A percentile compares a stretch with the other conserved stretches of the same genome.
Evolutionary conservation across 2,797 vertebrate species (phyloP).

Genomic region (Microctenopoma lineatum): DNA sequence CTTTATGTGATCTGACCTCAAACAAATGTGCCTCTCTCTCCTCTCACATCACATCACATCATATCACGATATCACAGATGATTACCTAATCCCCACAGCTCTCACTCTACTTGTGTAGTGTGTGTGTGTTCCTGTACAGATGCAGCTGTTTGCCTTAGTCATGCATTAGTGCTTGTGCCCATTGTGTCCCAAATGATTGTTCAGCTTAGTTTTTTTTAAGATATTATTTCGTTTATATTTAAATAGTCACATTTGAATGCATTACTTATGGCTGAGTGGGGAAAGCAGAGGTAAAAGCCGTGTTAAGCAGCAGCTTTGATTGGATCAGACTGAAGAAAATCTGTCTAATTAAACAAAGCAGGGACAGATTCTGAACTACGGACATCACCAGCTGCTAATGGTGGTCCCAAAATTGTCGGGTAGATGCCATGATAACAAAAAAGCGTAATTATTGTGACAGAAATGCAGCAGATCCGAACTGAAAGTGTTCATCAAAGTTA

Average conservation of each 20-base stretch:
- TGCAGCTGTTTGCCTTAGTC: slow-evolving; percentile 9
- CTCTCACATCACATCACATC: slow-evolving; percentile 16
- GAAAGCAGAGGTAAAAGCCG: slow-evolving; percentile 4
- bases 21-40: slow-evolving; percentile 48
- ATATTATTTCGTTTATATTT: not conserved
- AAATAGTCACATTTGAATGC: not conserved
- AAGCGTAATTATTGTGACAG: not conserved
- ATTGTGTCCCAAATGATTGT: not conserved
- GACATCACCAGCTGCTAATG: not conserved
- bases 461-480: not conserved
- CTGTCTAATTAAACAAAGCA: slow-evolving; percentile 9
- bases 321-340: slow-evolving; percentile 17
- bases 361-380: not conserved
- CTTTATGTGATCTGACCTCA: slow-evolving; percentile 52
- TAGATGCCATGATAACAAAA: not conserved
- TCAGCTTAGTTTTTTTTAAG: not conserved
- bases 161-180: slow-evolving; percentile 1
- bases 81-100: slow-evolving; percentile 70
- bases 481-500: slow-evolving; percentile 40
- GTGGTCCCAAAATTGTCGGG: not conserved
- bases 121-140: slow-evolving; percentile 19
- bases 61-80: slow-evolving; percentile 55
- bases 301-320: slow-evolving; percentile 18
- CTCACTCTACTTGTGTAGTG: slow-evolving; percentile 14
- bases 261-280: not conserved